Conservation (phyloP, 2,113 vertebrate genomes). For the Galeopterus variegatus region DNA sequence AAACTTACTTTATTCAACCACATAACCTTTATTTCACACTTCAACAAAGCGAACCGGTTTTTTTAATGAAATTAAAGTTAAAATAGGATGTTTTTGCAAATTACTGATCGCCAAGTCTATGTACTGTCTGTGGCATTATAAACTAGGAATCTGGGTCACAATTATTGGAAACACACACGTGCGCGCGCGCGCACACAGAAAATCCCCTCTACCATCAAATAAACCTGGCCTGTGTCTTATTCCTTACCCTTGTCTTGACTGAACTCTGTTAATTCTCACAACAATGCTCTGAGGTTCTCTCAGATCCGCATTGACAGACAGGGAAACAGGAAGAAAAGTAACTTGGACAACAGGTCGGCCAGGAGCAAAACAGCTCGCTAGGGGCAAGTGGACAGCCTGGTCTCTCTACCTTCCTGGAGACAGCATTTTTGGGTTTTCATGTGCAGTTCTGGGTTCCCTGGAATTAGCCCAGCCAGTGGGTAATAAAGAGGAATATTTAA, state of each 20-base stretch:
- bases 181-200: fast-evolving
- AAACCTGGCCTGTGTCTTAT: fast-evolving
- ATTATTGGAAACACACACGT: background rate
- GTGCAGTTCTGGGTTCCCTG: fast-evolving
- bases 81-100: background rate
- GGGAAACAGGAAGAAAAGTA: background rate
- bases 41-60: background rate
- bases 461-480: background rate
- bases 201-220: too few relatives aligned
- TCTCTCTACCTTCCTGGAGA: fast-evolving
- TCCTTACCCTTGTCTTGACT: background rate
- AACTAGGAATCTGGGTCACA: background rate
- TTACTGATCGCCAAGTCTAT: background rate
- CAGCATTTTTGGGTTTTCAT: fast-evolving
- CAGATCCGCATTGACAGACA: background rate
- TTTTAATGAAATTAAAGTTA: background rate
- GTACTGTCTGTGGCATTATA: background rate
- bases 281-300: fast-evolving
- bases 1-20: background rate
- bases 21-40: background rate
- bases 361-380: background rate
- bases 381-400: fast-evolving
- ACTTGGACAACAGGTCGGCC: background rate
- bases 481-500: background rate
- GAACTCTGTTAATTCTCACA: background rate